Evolutionary conservation across 2,888 invertebrate genomes (phyloP).

Genomic region (Acanthopleura granulata): DNA sequence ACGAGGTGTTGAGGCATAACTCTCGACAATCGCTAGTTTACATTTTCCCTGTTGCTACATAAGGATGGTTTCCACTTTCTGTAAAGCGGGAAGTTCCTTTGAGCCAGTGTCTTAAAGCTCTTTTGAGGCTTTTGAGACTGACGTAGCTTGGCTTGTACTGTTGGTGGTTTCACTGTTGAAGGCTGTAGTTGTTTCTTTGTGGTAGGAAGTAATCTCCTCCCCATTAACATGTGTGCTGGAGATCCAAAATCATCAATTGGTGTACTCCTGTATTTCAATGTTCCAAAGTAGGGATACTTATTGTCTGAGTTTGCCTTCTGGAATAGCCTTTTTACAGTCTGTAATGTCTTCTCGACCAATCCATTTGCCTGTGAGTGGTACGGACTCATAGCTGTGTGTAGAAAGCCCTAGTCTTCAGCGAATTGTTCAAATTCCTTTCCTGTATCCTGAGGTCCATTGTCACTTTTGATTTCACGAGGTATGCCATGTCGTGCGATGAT

Average conservation of each 20-base stretch:
- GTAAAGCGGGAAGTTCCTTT: neutral
- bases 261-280: conserved; percentile 17
- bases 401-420: conserved; percentile 20
- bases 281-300: conserved; percentile 17
- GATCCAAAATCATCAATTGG: conserved; percentile 20
- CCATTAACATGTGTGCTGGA: conserved; percentile 23
- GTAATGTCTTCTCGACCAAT: conserved; percentile 21
- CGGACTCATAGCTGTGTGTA: conserved; percentile 24
- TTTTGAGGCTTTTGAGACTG: conserved; percentile 11
- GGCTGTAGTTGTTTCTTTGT: conserved; percentile 3
- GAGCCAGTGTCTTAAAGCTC: conserved; percentile 19
- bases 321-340: conserved; percentile 23
- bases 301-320: neutral
- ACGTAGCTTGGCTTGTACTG: neutral
- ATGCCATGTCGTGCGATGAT: conserved; percentile 35
- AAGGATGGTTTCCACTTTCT: neutral
- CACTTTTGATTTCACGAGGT: conserved; percentile 24
- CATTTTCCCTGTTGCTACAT: neutral
- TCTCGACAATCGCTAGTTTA: conserved; percentile 13
- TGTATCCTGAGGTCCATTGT: conserved; percentile 21
- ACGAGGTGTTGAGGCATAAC: neutral
- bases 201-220: conserved; percentile 21
- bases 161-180: neutral
- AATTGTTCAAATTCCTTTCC: conserved; percentile 22
- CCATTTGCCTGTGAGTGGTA: conserved; percentile 23